Base-by-base conservation (phyloP, 37 sponge, comb jelly and placozoan species). In the Bolinopsis microptera region DNA sequence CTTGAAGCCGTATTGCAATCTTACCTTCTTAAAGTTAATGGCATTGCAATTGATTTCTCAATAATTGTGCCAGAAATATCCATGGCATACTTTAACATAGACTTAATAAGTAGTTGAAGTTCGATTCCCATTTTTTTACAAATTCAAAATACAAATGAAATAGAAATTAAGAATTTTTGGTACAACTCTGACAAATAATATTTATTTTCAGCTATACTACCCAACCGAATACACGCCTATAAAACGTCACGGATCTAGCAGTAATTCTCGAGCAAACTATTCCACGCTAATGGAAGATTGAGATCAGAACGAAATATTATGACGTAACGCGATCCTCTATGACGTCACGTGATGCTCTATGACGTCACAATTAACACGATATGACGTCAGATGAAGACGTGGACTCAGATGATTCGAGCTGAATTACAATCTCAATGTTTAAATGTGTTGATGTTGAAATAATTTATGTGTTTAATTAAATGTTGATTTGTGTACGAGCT, bases 141-240 rank as follows among this genome's bases (percentile, higher is more conserved):
- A n/a, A n/a, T n/a, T n/a, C n/a, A n/a, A n/a, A n/a, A n/a, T n/a
- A n/a, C n/a, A n/a, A n/a, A n/a, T n/a, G n/a, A n/a, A n/a, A n/a
- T n/a, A n/a, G n/a, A n/a, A n/a, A n/a, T n/a, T n/a, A n/a, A n/a
- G n/a, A n/a, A n/a, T n/a, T n/a, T n/a, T n/a, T n/a, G n/a, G n/a
- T n/a, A n/a, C n/a, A n/a, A n/a, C n/a, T n/a, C n/a, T n/a, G n/a
- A n/a, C n/a, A n/a, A n/a, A n/a, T n/a, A n/a, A n/a, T n/a, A n/a
- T 86, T n/a, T 38, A 39, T 28, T 86, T 86, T 86, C 90, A 86
- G 90, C 37, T 86, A 28, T 86, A 33, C 61, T 38, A 86, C 8
- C 90, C 90, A 1, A 86, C 90, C 5, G 90, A 86, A 39, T 86
- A 86, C 90, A 86, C 90, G 0, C 90, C 90, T 5, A 86, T 86